These are phyloP conservation scores for Dasyurus viverrinus DNA, from an alignment of 2,113 vertebrate species.

Conservation along the genomic window DNA sequence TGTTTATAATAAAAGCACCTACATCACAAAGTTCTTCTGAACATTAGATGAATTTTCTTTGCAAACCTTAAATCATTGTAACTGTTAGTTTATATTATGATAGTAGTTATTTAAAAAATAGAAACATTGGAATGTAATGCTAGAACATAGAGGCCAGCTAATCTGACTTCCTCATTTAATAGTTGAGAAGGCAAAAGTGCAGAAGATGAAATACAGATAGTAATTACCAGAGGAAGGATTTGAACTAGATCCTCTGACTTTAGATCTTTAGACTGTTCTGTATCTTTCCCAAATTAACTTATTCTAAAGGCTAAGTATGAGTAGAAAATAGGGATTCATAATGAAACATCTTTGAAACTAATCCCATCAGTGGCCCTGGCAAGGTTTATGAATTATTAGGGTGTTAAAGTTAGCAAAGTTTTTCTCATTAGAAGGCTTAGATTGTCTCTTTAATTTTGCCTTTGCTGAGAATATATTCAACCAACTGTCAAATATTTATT, in stretches of 20 bases:
- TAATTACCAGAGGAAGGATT: neutral
- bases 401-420: constrained; percentile 47
- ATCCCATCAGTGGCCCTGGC: neutral
- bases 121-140: neutral
- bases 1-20: neutral
- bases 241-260: neutral
- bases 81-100: neutral
- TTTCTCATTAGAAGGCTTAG: constrained; percentile 10
- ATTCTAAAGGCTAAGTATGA: neutral
- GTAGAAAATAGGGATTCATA: constrained; percentile 6
- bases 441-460: neutral
- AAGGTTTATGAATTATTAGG: neutral
- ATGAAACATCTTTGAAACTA: neutral
- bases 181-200: neutral
- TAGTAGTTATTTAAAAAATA: neutral
- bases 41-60: neutral
- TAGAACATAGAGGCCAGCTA: neutral
- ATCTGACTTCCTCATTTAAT: neutral
- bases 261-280: neutral
- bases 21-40: neutral
- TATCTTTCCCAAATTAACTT: neutral
- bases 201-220: neutral
- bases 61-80: neutral
- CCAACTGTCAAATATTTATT: constrained; percentile 13
- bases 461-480: constrained; percentile 24